A percentile compares a stretch with the other conserved stretches of the same genome.
phyloP scores from a whole-genome alignment of 2,888 invertebrate genomes.

The Acholoe squamosa region DNA sequence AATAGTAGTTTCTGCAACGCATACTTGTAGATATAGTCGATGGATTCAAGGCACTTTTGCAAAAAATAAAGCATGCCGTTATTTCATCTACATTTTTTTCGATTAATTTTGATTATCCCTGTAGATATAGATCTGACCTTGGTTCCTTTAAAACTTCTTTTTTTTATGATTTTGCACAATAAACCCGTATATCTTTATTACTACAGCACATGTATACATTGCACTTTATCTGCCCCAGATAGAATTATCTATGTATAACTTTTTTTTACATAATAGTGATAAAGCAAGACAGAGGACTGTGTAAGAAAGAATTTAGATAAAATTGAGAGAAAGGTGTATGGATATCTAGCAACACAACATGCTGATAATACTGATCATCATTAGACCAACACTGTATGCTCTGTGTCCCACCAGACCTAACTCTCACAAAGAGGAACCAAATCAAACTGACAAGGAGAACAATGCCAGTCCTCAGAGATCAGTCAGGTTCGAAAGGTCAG shows the following conservation, averaged over 20 bases:
- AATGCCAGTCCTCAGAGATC: slow-evolving; percentile 59
- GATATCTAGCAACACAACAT: slow-evolving; percentile 17
- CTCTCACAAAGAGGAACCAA: slow-evolving; percentile 50
- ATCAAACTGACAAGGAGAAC: slow-evolving; percentile 51
- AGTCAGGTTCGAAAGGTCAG: slow-evolving; percentile 59
- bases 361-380: slow-evolving; percentile 21
- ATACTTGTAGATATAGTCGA: neutral
- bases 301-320: neutral
- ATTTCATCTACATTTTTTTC: neutral
- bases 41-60: neutral
- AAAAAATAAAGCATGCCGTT: neutral
- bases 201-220: slow-evolving; percentile 3
- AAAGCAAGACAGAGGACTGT: slow-evolving; percentile 34
- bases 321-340: neutral
- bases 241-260: neutral
- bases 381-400: slow-evolving; percentile 36
- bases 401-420: slow-evolving; percentile 36
- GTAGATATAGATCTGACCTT: neutral
- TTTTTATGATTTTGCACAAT: slow-evolving; percentile 21
- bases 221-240: neutral
- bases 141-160: neutral
- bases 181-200: neutral
- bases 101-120: neutral
- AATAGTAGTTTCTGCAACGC: slow-evolving; percentile 32
- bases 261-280: neutral